Conservation (phyloP, 2,888 invertebrate species). For the Chaetogeoica ovagalla region DNA sequence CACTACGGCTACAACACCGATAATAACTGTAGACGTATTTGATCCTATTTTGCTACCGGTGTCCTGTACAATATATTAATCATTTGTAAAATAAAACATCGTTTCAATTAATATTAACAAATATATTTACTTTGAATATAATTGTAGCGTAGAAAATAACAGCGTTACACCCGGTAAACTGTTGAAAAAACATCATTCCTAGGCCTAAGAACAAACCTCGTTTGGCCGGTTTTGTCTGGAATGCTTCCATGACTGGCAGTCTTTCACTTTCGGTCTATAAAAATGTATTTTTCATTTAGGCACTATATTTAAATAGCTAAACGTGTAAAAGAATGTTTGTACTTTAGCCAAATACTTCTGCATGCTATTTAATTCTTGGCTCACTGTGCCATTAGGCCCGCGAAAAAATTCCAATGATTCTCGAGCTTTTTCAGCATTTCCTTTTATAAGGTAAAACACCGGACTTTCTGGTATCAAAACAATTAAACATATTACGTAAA, state of each 20-base stretch:
- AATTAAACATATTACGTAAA: conserved; percentile 72
- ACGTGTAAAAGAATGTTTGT: not conserved
- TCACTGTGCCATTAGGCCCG: conserved; percentile 71
- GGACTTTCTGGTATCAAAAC: conserved; percentile 89
- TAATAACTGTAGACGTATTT: conserved; percentile 72
- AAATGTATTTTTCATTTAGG: not conserved
- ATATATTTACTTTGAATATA: conserved; percentile 67
- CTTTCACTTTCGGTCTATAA: conserved; percentile 62
- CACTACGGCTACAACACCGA: conserved; percentile 79
- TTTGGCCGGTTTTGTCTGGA: conserved; percentile 67
- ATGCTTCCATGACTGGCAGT: conserved; percentile 64
- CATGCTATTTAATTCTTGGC: conserved; percentile 68
- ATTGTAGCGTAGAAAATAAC: conserved; percentile 77
- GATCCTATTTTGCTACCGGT: conserved; percentile 67
- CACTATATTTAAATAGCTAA: not conserved
- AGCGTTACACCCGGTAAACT: conserved; percentile 80
- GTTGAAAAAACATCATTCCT: conserved; percentile 87
- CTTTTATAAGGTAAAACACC: conserved; percentile 69
- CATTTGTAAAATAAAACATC: not conserved
- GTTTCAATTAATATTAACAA: not conserved
- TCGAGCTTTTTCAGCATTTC: conserved; percentile 62
- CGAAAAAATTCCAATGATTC: conserved; percentile 73
- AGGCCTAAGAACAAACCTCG: conserved; percentile 73
- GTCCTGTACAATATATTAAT: conserved; percentile 57
- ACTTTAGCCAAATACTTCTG: conserved; percentile 61